Evolutionary conservation across 2,797 vertebrate genomes (phyloP).

Genomic region (Echeneis naucrates): DNA sequence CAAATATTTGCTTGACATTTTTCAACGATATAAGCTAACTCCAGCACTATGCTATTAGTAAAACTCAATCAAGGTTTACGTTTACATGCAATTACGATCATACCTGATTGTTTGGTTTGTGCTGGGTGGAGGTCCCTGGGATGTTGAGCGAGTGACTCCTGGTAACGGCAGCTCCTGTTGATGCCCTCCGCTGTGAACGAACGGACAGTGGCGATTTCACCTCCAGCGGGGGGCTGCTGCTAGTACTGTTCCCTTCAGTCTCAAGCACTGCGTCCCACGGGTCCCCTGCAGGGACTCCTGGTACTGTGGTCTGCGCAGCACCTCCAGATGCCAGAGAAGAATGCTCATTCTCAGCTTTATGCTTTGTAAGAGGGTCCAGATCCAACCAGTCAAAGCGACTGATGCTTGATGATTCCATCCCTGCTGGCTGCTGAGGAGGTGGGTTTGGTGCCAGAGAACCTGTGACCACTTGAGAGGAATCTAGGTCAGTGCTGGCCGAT

Average conservation of each 20-base stretch:
- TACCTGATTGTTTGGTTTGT: slow-evolving; percentile 88
- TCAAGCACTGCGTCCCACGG: slow-evolving; percentile 98
- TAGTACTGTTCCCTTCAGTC: slow-evolving; percentile 78
- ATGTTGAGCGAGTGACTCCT: slow-evolving; percentile 93
- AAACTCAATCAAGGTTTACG: neutral
- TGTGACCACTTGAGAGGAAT: slow-evolving; percentile 75
- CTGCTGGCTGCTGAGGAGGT: slow-evolving; percentile 72
- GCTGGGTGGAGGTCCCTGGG: slow-evolving; percentile 76
- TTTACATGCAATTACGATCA: slow-evolving; percentile 1
- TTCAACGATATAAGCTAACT: too few relatives aligned
- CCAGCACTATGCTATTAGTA: neutral
- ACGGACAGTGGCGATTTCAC: slow-evolving; percentile 67
- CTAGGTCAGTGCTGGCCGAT: slow-evolving; percentile 84
- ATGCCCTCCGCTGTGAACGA: slow-evolving; percentile 81
- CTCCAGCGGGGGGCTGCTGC: slow-evolving; percentile 73
- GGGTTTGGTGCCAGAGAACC: slow-evolving; percentile 84
- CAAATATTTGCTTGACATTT: too few relatives aligned
- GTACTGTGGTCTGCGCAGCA: slow-evolving; percentile 46
- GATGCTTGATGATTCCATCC: slow-evolving; percentile 80
- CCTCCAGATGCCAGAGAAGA: slow-evolving; percentile 56
- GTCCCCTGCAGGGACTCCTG: slow-evolving; percentile 84
- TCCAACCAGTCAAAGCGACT: slow-evolving; percentile 96
- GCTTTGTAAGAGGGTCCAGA: slow-evolving; percentile 94
- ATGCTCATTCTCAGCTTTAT: slow-evolving; percentile 86
- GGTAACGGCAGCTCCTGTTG: slow-evolving; percentile 87